Percentiles rank a stretch among this genome's conserved stretches.
These are phyloP conservation scores for Pelusios castaneus DNA, from an alignment of 2,113 vertebrate species.

Conservation along the genomic window DNA sequence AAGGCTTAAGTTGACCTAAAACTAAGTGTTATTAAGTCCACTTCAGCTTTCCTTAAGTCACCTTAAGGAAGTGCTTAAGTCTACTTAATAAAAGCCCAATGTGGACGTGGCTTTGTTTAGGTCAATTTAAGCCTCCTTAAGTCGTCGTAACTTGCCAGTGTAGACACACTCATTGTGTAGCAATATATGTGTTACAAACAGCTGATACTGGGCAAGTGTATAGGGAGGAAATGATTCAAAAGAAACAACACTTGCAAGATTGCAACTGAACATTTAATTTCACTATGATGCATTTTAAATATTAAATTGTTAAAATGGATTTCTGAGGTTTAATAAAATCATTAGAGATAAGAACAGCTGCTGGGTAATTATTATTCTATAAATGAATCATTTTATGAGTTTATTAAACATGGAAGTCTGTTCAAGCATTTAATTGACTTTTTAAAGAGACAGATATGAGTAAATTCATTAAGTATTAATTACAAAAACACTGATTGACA, in stretches of 20 bases:
- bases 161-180: too few relatives aligned
- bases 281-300: constrained; percentile 27
- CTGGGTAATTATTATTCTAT: constrained; percentile 24
- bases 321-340: constrained; percentile 51
- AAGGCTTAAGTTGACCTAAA: too few relatives aligned
- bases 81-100: too few relatives aligned
- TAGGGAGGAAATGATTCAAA: constrained; percentile 7
- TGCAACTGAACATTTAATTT: neutral
- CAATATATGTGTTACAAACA: neutral
- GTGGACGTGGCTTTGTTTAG: too few relatives aligned
- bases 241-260: neutral
- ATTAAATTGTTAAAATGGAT: constrained; percentile 40
- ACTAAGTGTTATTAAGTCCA: too few relatives aligned
- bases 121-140: too few relatives aligned
- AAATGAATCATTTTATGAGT: constrained; percentile 51
- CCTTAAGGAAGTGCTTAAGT: too few relatives aligned
- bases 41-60: too few relatives aligned
- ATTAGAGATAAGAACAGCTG: constrained; percentile 30
- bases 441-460: constrained; percentile 40
- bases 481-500: constrained; percentile 52
- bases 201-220: neutral
- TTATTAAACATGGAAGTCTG: constrained; percentile 51
- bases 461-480: constrained; percentile 63
- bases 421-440: constrained; percentile 63
- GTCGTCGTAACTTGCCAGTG: too few relatives aligned